Evolutionary conservation across 2,113 vertebrate genomes (phyloP).

Genomic region (Octodon degus): DNA sequence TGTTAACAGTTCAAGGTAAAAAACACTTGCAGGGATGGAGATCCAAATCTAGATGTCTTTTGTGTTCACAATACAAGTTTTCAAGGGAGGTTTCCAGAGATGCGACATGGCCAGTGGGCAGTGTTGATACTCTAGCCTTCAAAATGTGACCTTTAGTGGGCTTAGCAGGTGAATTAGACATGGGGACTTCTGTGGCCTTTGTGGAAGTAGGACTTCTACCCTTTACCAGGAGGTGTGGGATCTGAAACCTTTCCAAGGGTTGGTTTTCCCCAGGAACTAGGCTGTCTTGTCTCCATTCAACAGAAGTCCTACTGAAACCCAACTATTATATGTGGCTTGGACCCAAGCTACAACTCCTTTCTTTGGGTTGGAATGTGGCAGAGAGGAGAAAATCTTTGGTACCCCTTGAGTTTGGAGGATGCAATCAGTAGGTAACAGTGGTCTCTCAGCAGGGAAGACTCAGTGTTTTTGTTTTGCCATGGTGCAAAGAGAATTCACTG

Average conservation of each 20-base stretch:
- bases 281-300: neutral
- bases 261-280: neutral
- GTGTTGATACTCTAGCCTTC: fast-evolving
- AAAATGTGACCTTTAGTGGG: neutral
- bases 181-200: no score
- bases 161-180: fast-evolving
- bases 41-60: fast-evolving
- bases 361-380: neutral
- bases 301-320: neutral
- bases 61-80: fast-evolving
- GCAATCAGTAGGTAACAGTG: fast-evolving
- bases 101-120: fast-evolving
- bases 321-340: fast-evolving
- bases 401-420: neutral
- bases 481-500: no score
- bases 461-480: fast-evolving
- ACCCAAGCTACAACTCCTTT: neutral
- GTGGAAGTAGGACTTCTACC: fast-evolving
- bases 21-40: fast-evolving
- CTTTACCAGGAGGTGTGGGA: neutral
- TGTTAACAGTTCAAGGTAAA: neutral
- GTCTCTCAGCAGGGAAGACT: neutral
- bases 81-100: neutral
- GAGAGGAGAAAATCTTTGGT: fast-evolving
- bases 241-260: neutral